These are phyloP conservation scores for Sussaba pulchella DNA, from an alignment of 2,888 invertebrate genomes.

Conservation along the genomic window DNA sequence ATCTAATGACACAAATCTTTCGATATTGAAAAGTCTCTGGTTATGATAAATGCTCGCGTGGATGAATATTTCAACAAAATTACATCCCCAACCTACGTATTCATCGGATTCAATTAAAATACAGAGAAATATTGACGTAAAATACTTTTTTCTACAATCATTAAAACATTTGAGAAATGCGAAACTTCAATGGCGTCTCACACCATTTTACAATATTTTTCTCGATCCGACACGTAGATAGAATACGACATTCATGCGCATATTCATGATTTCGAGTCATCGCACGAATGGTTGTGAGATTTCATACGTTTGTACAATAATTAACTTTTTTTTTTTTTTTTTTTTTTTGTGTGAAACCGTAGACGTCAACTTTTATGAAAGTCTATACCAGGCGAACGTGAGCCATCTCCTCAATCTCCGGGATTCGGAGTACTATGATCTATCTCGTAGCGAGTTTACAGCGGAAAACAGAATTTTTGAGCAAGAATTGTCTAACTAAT, in stretches of 20 bases:
- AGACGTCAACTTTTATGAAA: slow-evolving; percentile 5
- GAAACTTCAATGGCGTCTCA: slow-evolving; percentile 22
- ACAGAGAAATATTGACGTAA: slow-evolving; percentile 6
- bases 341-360: background rate
- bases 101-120: slow-evolving; percentile 2
- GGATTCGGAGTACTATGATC: background rate
- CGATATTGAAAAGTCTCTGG: slow-evolving; percentile 21
- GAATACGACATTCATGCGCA: slow-evolving; percentile 12
- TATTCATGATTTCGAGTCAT: slow-evolving; percentile 18
- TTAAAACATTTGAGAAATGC: slow-evolving; percentile 27
- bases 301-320: slow-evolving; percentile 27
- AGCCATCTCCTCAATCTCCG: background rate
- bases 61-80: background rate
- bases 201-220: slow-evolving; percentile 7
- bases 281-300: slow-evolving; percentile 35
- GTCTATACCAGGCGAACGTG: background rate
- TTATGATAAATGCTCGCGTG: slow-evolving; percentile 34
- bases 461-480: slow-evolving; percentile 23
- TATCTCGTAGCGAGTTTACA: background rate
- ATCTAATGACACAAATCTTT: slow-evolving; percentile 7
- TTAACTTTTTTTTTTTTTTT: slow-evolving; percentile 1
- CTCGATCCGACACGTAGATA: slow-evolving; percentile 1
- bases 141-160: slow-evolving; percentile 7
- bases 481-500: slow-evolving; percentile 10
- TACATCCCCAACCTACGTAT: background rate